These are phyloP conservation scores for Dyspetes luteomarginatus DNA, from an alignment of 2,888 invertebrate species.

Conservation along the genomic window DNA sequence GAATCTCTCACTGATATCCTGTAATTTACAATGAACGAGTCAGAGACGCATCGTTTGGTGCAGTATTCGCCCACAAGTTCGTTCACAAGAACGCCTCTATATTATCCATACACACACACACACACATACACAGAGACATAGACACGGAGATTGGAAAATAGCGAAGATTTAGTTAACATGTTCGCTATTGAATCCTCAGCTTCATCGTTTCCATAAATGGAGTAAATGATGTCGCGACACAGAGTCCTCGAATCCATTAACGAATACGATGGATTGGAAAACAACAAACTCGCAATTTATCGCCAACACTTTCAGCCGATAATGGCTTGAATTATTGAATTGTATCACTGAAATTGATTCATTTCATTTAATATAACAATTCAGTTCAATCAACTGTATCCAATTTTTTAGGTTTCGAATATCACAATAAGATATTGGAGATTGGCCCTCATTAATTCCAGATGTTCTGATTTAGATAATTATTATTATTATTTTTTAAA, in stretches of 20 bases:
- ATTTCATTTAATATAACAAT: neutral
- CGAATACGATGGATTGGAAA: conserved; percentile 4
- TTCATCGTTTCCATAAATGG: conserved; percentile 23
- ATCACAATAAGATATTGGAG: neutral
- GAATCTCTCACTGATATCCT: conserved; percentile 54
- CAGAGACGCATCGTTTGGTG: conserved; percentile 40
- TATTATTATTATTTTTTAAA: too few relatives aligned
- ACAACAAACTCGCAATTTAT: neutral
- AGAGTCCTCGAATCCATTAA: conserved; percentile 39
- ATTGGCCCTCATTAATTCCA: neutral
- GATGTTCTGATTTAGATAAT: neutral
- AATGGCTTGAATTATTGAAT: neutral
- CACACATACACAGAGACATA: too few relatives aligned
- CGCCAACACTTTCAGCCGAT: neutral
- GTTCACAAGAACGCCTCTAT: neutral
- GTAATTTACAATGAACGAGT: conserved; percentile 53
- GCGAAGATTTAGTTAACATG: conserved; percentile 22
- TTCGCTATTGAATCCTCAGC: conserved; percentile 22
- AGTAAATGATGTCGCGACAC: conserved; percentile 32
- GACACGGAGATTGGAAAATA: conserved; percentile 12
- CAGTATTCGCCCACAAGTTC: conserved; percentile 15
- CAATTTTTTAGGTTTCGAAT: neutral
- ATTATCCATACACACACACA: neutral
- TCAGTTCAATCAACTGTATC: neutral
- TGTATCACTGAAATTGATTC: neutral